Evolutionary conservation across 2,888 invertebrate species (phyloP).

Genomic region (Calliphora vomitoria): DNA sequence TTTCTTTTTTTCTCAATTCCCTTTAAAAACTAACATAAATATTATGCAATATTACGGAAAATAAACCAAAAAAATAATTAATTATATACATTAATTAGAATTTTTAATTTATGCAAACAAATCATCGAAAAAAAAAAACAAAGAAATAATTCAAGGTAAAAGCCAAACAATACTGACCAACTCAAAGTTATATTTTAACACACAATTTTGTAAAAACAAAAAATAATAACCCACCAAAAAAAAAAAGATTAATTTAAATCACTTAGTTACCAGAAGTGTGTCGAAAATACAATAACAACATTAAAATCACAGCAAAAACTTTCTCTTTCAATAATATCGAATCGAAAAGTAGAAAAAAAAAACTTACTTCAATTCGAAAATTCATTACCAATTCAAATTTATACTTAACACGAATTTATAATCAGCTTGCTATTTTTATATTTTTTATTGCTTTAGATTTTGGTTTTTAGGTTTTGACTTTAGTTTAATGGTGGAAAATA

Average conservation of each 20-base stretch:
- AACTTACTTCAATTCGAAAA: conserved; percentile 27
- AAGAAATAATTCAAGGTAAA: conserved; percentile 57
- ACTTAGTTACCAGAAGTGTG: conserved; percentile 45
- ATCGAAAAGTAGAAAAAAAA: conserved; percentile 30
- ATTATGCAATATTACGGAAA: conserved; percentile 59
- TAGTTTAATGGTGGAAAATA: background rate
- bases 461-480: background rate
- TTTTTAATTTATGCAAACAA: conserved; percentile 55
- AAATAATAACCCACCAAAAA: background rate
- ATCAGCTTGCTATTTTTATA: background rate
- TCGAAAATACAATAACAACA: conserved; percentile 7
- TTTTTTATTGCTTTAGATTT: conserved; percentile 12
- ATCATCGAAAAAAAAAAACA: background rate
- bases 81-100: conserved; percentile 35
- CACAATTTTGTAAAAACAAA: conserved; percentile 9
- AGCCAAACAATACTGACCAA: background rate
- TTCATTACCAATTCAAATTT: conserved; percentile 59
- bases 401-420: conserved; percentile 41
- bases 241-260: conserved; percentile 31
- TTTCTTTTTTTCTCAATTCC: background rate
- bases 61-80: conserved; percentile 32
- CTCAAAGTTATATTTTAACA: background rate
- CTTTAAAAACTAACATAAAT: background rate
- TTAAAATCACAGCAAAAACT: conserved; percentile 53
- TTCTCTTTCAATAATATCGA: conserved; percentile 67